Evolutionary conservation across 2,888 invertebrate species (phyloP), one percentile per base, ranked within the genome.

Genomic region (Drosophila mimica): DNA sequence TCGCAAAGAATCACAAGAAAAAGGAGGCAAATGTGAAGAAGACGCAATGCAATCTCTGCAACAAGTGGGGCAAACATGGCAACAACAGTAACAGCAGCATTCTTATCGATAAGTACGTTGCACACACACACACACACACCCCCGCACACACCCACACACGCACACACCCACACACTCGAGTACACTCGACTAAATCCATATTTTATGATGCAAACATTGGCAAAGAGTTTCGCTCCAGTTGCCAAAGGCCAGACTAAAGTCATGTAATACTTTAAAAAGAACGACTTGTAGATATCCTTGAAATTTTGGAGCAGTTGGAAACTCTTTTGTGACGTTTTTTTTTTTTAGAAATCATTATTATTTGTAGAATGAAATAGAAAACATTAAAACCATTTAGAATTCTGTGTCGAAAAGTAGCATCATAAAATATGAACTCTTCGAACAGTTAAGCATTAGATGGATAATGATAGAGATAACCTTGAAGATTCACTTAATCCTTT

Each of bases 131-230:
- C 57, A 61, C 66, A 38, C 46, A 54, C 56, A 49, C 57, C 51
- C 38, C 52, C 59, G 57, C 48, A 53, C 38, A 49, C 62, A 68
- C 56, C 34, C 2, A 17, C 17, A 53, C 62, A 60, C 66, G 43
- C 48, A 57, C 64, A 36, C 38, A 48, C 58, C 56, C 54, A 43
- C 48, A 67, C 46, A 76, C 58, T 51, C 36, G 17, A 25, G 28
- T 17, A 68, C 61, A 65, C 58, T 54, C 52, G 52, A 56, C 62
- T 81, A 74, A 84, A 74, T 71, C 82, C 88, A 82, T 82, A 84
- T 74, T 89, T 88, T 82, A 84, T 82, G 89, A 65, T 82, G 57
- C 88, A 81, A 86, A 81, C 71, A 83, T 73, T 76, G 83, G 57
- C 59, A 63, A 33, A 60, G 59, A 81, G 64, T 52, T 65, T 68